Base-by-base conservation (phyloP, 2,113 vertebrate species). In the Proteles cristata region DNA sequence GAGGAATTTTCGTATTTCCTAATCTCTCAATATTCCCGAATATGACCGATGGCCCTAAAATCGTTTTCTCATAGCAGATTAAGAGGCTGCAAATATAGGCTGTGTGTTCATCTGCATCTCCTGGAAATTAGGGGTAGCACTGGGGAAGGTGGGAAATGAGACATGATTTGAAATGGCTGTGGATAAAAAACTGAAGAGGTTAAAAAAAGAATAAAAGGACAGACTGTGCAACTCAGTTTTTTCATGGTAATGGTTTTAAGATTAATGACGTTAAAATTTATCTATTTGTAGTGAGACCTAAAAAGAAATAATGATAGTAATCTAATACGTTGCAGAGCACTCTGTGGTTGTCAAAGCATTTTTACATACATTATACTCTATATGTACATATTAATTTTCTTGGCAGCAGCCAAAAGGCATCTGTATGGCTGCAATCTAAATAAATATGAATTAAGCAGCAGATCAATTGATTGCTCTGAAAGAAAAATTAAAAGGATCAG, bases 401-500 rank as follows among this genome's bases (percentile, higher is more conserved):
- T 98, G 98, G 97, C 95, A 98, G 97, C 84, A 98, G 98, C 98
- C 98, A 98, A 98, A 98, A 98, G 97, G 98, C 97, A 96, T 96
- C 97, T 98, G 93, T 89, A 88, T 97, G 98, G 98, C 95, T 98
- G 96, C 7, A 92, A 98, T 98, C 98, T 98, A 98, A 98, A 63
- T 35, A 98, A 98, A 98, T 98, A 98, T 98, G 98, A 98, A 98
- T 98, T 98, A 98, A 98, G 97, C 93, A 98, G 97, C 81, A 98
- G 98, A 98, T 98, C 97, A 84, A 98, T 98, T 0, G 5, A 98
- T 96, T 2, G 33, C 97, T 97, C 93, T 97, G 98, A 98, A 98
- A 98, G 98, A 97, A 97, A 98, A 98, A 97, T 98, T 97, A 98
- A 98, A 98, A 98, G 96, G 97, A 98, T 98, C 96, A 94, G 84